Evolutionary conservation across 64 coral and sea anemone species (phyloP), one percentile per base, ranked within the genome.

Genomic region (Stylophora pistillata): DNA sequence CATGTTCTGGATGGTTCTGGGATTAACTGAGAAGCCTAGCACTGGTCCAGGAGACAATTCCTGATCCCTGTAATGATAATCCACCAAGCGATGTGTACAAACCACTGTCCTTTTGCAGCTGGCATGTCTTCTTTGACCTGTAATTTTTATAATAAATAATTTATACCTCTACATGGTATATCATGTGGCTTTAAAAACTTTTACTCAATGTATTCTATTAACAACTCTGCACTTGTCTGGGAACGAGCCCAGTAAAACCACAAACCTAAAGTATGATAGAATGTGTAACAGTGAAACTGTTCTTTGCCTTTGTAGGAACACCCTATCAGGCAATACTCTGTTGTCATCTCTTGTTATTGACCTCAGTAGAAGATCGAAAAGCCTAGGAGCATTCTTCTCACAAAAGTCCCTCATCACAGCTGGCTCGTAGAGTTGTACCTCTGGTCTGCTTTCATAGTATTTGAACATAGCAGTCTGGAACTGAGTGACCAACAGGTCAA

Each of bases 41-140:
- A 59, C 33, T 30, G 80, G 82, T 26, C 81, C 89, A 34, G 72
- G 71, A 12, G 81, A 56, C 33, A 91, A n/a, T n/a, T n/a, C n/a
- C n/a, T n/a, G n/a, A 73, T 29, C 89, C 80, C 71, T 89, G 88
- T 52, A 89, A 47, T 13, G 88, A 89, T 60, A 89, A 54, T 31
- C 88, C 87, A n/a, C 28, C 26, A 30, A 91, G 13, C 27, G 78
- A 58, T 20, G 68, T 27, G 57, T 85, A 62, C 15, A 93, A 17
- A n/a, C 91, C 86, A 86, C 74, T 64, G 71, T 94, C 92, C 54
- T 94, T 94, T 85, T 90, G 88, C 13, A 90, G 77, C 80, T 90
- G 88, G 65, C 77, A 81, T 20, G 88, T 81, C 80, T 89, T 90
- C 86, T 88, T n/a, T 59, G 55, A 76, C 29, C 86, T 86, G 32